Base-by-base conservation (phyloP, 1,140 invertebrate genomes). In the Ceratina australensis region DNA sequence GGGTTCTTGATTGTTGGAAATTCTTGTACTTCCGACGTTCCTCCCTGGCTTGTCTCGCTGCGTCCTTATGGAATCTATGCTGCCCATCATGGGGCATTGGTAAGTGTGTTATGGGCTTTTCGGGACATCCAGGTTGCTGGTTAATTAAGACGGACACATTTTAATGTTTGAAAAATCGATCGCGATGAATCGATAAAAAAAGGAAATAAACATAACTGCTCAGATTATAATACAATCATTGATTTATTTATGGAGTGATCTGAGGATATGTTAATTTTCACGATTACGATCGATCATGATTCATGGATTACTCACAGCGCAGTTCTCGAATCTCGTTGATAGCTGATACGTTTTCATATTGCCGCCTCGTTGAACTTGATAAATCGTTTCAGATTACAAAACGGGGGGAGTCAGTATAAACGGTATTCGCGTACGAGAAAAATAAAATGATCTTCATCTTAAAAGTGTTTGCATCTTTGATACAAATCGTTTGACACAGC, bases 51-150 rank as follows among this genome's bases (percentile, higher is more conserved):
- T 87, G 12, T 86, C 84, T n/a, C 84, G 66, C 60, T 80, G 79
- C 52, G 76, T 60, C 13, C 79, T 81, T 26, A 84, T 83, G 15
- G 84, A 74, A 18, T 87, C 86, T 64, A 84, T 80, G 57, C 77
- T 81, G 64, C 66, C 77, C 42, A 87, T 87, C 8, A 86, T 69
- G 24, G 86, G 84, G 69, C 86, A 87, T 47, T 87, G 86, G 61
- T 86, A 87, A 24, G 86, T 49, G 56, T 86, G 86, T 69, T 84
- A 81, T 49, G 82, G 63, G 61, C 68, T 79, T 66, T 87, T 82
- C 26, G 86, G 60, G 12, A 78, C 75, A 54, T 87, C 84, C 78
- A 84, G 63, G 59, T 87, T 84, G 56, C 47, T 82, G 66, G 80
- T 76, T 42, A 83, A 72, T 64, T 79, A 71, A 56, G 78, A 66